phyloP scores from a whole-genome alignment of 2,888 invertebrate genomes.

The Pammene aurita region DNA sequence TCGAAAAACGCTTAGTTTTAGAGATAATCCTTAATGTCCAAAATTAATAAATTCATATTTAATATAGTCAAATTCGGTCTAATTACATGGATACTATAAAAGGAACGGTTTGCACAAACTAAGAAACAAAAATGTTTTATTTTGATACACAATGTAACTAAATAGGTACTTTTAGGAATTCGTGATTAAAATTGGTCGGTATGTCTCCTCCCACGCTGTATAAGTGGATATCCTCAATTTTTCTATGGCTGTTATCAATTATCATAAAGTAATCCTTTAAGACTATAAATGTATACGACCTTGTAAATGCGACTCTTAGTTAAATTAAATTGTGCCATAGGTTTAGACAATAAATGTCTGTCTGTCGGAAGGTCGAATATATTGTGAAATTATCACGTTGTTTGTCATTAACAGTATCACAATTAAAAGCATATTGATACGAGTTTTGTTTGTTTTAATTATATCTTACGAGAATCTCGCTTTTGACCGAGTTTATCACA shows the following conservation, averaged over 20 bases:
- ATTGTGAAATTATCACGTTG: conserved; percentile 32
- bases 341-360: conserved; percentile 56
- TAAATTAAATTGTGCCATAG: conserved; percentile 52
- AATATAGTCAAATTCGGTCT: no score
- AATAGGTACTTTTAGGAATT: no score
- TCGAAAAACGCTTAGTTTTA: no score
- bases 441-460: conserved; percentile 33
- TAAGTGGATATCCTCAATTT: conserved; percentile 11
- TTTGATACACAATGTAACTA: no score
- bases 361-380: conserved; percentile 42
- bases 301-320: conserved; percentile 37
- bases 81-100: no score
- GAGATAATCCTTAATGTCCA: no score
- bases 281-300: conserved; percentile 12
- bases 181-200: background rate
- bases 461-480: conserved; percentile 6
- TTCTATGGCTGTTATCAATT: conserved; percentile 27
- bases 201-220: background rate
- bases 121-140: no score
- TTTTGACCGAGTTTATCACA: conserved; percentile 18
- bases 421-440: conserved; percentile 39
- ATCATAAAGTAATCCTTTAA: conserved; percentile 2
- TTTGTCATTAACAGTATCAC: conserved; percentile 26
- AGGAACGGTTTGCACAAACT: no score
- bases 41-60: no score